Evolutionary conservation across 2,888 invertebrate genomes (phyloP), one percentile per base, ranked within the genome.

Genomic region (Loripinus fragilis): DNA sequence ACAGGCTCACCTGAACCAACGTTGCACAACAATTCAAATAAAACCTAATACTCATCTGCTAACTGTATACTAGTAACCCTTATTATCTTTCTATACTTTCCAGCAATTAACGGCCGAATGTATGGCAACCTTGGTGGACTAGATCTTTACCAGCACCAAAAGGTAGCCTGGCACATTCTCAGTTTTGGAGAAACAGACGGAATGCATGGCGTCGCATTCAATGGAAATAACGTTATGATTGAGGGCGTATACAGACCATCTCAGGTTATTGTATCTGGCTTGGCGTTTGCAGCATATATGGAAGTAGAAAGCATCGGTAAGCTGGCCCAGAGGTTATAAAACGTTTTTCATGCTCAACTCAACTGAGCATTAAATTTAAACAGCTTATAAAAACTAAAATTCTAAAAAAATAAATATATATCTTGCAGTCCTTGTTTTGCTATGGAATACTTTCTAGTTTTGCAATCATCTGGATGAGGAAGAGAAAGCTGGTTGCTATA

Each of bases 111-210:
- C 48, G 87, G 87, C 0, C 69, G 76, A 30, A 67, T 80, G 3
- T 88, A 83, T 66, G 87, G 84, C 8, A 88, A 88, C 69, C 42
- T 86, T 8, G 66, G 76, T 5, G 86, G 85, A 35, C 74, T 88
- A 0, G 78, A 86, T 42, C 71, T 88, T 45, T 86, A 86, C 76
- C 65, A 78, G 12, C 76, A 78, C 25, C 86, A 86, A 20, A 69
- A 72, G 12, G 85, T 86, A 2, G 76, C 79, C 3, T 88, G 87
- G 87, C 85, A 88, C 60, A 65, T 88, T 33, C 33, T 86, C 25
- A 79, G 85, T 38, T 78, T 86, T 30, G 87, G 87, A 17, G 75
- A 81, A 41, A 80, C 82, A 12, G 83, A 83, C 28, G 86, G 84
- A 52, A 67, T 83, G 5, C 87, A 87, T 67, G 80, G 74, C 0